phyloP scores from a whole-genome alignment of 2,888 invertebrate species.

The Apamea anceps region DNA sequence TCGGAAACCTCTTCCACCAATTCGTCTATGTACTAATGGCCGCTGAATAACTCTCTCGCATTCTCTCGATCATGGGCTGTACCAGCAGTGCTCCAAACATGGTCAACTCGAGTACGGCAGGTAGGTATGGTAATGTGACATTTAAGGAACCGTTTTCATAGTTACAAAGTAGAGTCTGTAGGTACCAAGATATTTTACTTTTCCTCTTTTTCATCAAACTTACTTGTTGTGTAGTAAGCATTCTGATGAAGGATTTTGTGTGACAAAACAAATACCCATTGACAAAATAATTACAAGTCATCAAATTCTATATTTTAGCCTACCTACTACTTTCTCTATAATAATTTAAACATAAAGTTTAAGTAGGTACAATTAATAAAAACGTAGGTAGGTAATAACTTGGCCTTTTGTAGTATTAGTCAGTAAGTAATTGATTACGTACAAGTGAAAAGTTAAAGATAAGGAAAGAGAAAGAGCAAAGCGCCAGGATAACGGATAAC shows the following conservation, averaged over 20 bases:
- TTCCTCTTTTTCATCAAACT: not conserved
- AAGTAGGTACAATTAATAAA: not conserved
- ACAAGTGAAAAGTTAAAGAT: not conserved
- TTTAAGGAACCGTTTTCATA: slow-evolving; percentile 59
- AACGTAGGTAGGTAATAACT: not conserved
- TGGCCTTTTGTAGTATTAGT: not conserved
- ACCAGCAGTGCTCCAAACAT: slow-evolving; percentile 86
- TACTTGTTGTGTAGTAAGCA: not conserved
- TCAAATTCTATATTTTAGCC: not conserved
- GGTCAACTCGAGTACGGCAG: slow-evolving; percentile 77
- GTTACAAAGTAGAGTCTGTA: slow-evolving; percentile 26
- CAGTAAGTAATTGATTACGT: not conserved
- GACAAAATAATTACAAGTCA: not conserved
- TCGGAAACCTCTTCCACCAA: slow-evolving; percentile 56
- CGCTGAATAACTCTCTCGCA: slow-evolving; percentile 53
- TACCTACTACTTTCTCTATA: not conserved
- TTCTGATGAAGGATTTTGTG: not conserved
- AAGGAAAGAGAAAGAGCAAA: not conserved
- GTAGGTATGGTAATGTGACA: slow-evolving; percentile 78
- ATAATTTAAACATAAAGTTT: not conserved
- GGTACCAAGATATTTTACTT: not conserved
- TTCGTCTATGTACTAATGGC: slow-evolving; percentile 67
- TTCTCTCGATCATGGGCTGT: slow-evolving; percentile 84
- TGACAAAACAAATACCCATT: not conserved
- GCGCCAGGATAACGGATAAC: not conserved